Conservation (phyloP, 2,888 invertebrate species). For the Trachelus troglodyta region DNA sequence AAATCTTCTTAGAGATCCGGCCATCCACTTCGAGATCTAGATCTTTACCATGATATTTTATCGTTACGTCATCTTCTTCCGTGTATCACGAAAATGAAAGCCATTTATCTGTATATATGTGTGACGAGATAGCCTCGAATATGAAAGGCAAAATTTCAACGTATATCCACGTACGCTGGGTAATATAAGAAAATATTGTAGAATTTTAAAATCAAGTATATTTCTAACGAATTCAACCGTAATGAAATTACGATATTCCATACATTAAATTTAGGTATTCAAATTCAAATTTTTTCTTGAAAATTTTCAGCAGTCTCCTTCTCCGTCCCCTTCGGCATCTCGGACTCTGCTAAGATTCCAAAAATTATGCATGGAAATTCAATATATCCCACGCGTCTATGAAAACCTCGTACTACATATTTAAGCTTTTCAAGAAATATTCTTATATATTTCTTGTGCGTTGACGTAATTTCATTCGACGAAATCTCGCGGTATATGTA, state of each 20-base stretch:
- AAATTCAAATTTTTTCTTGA: neutral
- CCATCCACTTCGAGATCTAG: neutral
- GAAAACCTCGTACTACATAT: neutral
- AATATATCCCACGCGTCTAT: neutral
- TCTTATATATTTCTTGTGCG: neutral
- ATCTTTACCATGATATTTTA: neutral
- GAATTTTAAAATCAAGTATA: constrained; percentile 5
- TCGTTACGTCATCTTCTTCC: neutral
- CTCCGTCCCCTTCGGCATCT: neutral
- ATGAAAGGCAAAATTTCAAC: neutral
- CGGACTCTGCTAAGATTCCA: neutral
- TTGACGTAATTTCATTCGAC: neutral
- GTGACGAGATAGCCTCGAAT: neutral
- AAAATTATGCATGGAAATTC: neutral
- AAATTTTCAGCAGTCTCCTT: neutral
- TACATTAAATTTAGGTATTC: constrained; percentile 25
- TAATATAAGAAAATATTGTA: neutral
- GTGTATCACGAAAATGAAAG: too few relatives aligned
- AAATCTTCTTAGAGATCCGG: neutral
- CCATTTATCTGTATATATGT: too few relatives aligned
- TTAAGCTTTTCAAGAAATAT: neutral
- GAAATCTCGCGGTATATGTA: neutral
- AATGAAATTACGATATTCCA: constrained; percentile 25
- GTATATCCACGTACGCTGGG: neutral
- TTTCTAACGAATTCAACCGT: constrained; percentile 18